Evolutionary conservation across 1,140 invertebrate genomes (phyloP).

Genomic region (Drosophila triauraria): DNA sequence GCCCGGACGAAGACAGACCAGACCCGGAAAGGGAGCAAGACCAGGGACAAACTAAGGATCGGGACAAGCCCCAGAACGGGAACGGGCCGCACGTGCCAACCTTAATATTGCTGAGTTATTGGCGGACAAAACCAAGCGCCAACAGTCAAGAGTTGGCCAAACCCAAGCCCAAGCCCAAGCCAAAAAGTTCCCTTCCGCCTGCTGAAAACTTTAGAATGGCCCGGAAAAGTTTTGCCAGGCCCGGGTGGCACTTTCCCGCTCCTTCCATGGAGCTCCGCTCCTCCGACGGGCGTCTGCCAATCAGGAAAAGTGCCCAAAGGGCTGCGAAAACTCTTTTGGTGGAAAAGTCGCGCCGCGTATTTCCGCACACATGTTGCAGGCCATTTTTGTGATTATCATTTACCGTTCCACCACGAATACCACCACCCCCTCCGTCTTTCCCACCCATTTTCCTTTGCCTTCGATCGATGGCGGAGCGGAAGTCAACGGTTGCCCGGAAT

Average conservation of each 20-base stretch:
- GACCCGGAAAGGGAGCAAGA: conserved; percentile 8
- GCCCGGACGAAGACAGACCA: conserved; percentile 1
- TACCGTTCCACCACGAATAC: conserved; percentile 45
- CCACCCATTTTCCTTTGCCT: conserved; percentile 22
- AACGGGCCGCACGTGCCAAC: conserved; percentile 71
- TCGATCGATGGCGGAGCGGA: conserved; percentile 53
- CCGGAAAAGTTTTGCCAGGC: conserved; percentile 44
- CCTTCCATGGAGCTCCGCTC: background rate
- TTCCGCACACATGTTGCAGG: conserved; percentile 81
- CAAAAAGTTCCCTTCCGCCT: conserved; percentile 65
- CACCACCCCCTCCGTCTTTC: background rate
- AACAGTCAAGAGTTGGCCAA: conserved; percentile 75
- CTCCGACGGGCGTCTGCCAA: conserved; percentile 49
- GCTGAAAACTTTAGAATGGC: conserved; percentile 5
- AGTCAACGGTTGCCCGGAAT: conserved; percentile 32
- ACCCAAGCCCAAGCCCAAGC: conserved; percentile 46
- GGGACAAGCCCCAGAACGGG: conserved; percentile 9
- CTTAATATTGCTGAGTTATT: conserved; percentile 83
- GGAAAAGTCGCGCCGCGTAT: conserved; percentile 76
- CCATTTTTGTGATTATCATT: conserved; percentile 82
- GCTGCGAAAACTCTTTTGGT: conserved; percentile 71
- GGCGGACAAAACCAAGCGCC: conserved; percentile 77
- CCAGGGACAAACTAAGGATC: conserved; percentile 2
- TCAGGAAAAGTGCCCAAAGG: conserved; percentile 72
- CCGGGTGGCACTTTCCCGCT: conserved; percentile 15